Conservation (phyloP, 2,888 invertebrate genomes). For the Euplagia quadripunctaria region DNA sequence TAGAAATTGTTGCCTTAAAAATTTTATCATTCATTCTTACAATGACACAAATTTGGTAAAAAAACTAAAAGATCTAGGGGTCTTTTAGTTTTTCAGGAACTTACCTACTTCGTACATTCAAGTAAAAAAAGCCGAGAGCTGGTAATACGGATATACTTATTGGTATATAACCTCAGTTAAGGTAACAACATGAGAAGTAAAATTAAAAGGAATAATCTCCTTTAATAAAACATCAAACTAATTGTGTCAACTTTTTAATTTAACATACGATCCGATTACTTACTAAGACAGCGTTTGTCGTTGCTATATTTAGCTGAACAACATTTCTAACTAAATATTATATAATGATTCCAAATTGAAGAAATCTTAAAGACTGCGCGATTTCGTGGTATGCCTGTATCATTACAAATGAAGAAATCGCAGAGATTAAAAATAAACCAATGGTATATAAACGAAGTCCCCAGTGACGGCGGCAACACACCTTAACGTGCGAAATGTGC, state of each 20-base stretch:
- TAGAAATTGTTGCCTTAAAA: neutral
- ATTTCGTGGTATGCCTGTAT: conserved; percentile 21
- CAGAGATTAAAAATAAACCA: conserved; percentile 51
- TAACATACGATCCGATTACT: neutral
- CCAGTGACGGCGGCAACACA: conserved; percentile 35
- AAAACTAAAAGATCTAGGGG: neutral
- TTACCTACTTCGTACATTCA: neutral
- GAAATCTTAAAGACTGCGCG: conserved; percentile 22
- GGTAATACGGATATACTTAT: neutral
- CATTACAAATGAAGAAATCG: conserved; percentile 44
- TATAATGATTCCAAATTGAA: neutral
- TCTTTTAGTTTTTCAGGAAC: too few species aligned
- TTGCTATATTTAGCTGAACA: neutral
- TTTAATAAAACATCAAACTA: neutral
- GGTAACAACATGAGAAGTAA: neutral
- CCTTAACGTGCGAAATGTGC: conserved; percentile 45
- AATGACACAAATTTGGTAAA: neutral
- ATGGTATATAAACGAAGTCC: conserved; percentile 43
- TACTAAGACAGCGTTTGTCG: neutral
- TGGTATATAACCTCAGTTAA: neutral
- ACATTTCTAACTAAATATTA: conserved; percentile 18
- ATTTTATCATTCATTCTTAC: neutral
- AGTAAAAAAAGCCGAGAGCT: neutral
- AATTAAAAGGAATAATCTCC: neutral
- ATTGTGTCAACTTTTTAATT: neutral